Percentiles rank a stretch among this genome's conserved stretches.
Evolutionary conservation across 2,797 vertebrate species (phyloP).

Genomic region (Triplophysa bombifrons): DNA sequence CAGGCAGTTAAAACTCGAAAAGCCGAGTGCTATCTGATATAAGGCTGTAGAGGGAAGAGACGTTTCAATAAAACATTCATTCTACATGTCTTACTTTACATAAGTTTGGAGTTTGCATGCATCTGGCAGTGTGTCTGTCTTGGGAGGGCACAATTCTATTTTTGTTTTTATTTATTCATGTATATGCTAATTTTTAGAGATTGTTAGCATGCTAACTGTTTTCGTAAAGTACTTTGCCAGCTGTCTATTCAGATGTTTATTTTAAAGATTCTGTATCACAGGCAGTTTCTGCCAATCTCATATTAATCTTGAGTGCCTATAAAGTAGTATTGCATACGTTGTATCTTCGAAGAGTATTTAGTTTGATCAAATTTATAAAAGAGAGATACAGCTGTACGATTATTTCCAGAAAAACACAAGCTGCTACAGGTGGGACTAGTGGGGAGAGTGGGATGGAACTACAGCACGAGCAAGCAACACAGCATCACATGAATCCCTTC

Average conservation of each 20-base stretch:
- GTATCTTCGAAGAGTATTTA: too few species aligned
- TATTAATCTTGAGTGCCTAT: too few species aligned
- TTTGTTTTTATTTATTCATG: conserved; percentile 2
- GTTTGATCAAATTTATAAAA: too few species aligned
- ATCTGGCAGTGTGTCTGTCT: neutral
- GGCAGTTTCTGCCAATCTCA: too few species aligned
- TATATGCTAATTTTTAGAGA: neutral
- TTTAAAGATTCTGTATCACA: too few species aligned
- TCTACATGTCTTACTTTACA: conserved; percentile 20
- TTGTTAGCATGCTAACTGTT: neutral
- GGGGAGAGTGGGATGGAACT: too few species aligned
- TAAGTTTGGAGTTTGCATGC: conserved; percentile 13
- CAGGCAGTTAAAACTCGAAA: conserved; percentile 44
- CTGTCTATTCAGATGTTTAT: neutral
- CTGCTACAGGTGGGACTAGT: too few species aligned
- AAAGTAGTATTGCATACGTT: too few species aligned
- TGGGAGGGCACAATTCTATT: neutral
- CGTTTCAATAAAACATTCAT: conserved; percentile 46
- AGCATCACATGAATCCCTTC: too few species aligned
- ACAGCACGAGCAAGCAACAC: too few species aligned
- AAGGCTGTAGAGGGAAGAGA: conserved; percentile 25
- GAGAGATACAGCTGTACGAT: too few species aligned
- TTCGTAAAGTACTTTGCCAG: neutral
- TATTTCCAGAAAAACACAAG: too few species aligned
- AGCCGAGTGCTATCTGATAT: conserved; percentile 23